Evolutionary conservation across 2,113 vertebrate genomes (phyloP).

Genomic region (Ceyx margarethae): DNA sequence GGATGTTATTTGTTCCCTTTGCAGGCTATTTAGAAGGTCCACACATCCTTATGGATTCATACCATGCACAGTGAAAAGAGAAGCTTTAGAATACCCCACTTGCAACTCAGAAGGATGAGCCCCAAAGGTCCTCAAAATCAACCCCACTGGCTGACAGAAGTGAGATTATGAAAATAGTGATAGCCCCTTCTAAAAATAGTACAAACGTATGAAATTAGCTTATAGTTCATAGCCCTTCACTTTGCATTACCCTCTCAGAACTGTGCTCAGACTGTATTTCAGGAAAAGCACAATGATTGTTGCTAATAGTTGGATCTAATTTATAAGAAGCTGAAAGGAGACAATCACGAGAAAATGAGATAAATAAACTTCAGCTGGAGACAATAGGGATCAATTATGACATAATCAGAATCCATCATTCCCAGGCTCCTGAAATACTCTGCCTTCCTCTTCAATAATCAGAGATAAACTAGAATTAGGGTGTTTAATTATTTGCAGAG

Average conservation of each 20-base stretch:
- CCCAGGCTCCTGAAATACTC: constrained; percentile 13
- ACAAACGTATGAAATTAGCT: background rate
- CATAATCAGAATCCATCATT: constrained; percentile 54
- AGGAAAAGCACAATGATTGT: background rate
- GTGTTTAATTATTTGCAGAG: constrained; percentile 63
- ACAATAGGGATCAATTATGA: constrained; percentile 64
- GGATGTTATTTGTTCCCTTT: background rate
- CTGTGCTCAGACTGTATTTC: background rate
- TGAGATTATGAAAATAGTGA: background rate
- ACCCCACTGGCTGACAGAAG: background rate
- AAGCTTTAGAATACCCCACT: background rate
- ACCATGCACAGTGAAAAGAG: background rate
- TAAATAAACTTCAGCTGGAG: constrained; percentile 55
- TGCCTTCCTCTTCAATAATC: constrained; percentile 51
- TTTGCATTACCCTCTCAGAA: background rate
- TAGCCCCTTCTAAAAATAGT: background rate
- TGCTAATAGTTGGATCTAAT: constrained; percentile 54
- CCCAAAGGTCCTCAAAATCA: background rate
- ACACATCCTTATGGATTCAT: background rate
- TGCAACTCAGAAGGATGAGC: background rate
- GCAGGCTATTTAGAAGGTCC: background rate
- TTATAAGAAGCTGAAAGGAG: constrained; percentile 44
- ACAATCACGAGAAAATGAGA: constrained; percentile 61
- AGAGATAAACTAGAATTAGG: constrained; percentile 67
- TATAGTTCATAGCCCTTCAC: background rate